Percentiles rank a stretch among this genome's conserved stretches.
These are phyloP conservation scores for Aurelia aurita complex sp. Pacific DNA, from an alignment of 30 jellyfish, hydroid and myxozoan species.

Conservation along the genomic window DNA sequence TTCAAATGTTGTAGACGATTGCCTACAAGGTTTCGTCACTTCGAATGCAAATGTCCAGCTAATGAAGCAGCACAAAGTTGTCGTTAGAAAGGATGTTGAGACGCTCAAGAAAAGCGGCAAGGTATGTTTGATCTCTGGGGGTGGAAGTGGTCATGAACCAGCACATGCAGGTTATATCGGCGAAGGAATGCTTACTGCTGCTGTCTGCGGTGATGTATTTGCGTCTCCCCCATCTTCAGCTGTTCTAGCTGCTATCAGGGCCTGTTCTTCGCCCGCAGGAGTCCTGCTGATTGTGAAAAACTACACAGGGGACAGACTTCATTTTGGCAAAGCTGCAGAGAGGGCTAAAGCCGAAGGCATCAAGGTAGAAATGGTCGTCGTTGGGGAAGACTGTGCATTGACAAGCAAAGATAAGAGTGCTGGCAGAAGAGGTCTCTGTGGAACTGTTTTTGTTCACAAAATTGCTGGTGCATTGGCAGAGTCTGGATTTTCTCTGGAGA, in stretches of 20 bases:
- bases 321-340: constrained; percentile 98
- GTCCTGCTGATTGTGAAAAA: constrained; percentile 87
- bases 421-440: constrained; percentile 98
- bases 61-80: constrained; percentile 68
- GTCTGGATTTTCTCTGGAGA: constrained; percentile 79
- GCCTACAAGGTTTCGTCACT: constrained; percentile 76
- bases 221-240: constrained; percentile 95
- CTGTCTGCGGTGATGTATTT: constrained; percentile 95
- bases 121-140: constrained; percentile 93
- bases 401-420: constrained; percentile 91
- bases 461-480: constrained; percentile 99
- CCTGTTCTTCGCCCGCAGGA: constrained; percentile 88
- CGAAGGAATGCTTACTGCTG: constrained; percentile 95
- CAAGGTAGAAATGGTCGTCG: constrained; percentile 89
- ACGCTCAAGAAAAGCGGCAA: constrained; percentile 51
- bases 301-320: constrained; percentile 97
- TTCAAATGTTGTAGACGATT: constrained; percentile 64
- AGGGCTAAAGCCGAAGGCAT: constrained; percentile 90
- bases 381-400: constrained; percentile 98
- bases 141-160: constrained; percentile 99
- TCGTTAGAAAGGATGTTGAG: constrained; percentile 75
- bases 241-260: constrained; percentile 77
- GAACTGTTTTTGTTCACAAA: constrained; percentile 88
- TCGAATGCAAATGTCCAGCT: constrained; percentile 53
- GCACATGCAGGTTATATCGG: constrained; percentile 95